A percentile compares a stretch with the other conserved stretches of the same genome.
These are phyloP conservation scores for Dendrocincla tyrannina DNA, from an alignment of 2,797 vertebrate species.

Conservation along the genomic window DNA sequence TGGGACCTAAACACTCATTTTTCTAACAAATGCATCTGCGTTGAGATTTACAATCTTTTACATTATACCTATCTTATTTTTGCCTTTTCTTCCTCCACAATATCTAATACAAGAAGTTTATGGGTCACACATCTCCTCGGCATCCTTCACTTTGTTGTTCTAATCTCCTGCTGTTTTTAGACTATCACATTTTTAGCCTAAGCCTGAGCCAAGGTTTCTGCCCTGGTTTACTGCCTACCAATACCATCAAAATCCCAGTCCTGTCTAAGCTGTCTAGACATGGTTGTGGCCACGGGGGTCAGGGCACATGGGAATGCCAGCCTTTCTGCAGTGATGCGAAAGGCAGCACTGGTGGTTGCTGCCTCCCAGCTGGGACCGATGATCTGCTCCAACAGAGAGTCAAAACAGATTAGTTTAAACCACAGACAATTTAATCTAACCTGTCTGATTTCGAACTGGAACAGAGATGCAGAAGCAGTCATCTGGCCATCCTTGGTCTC, in stretches of 20 bases:
- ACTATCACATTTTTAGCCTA: neutral
- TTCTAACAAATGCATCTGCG: neutral
- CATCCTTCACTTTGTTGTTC: neutral
- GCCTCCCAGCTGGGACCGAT: constrained; percentile 8
- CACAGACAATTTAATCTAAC: constrained; percentile 57
- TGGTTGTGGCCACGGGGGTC: accelerated
- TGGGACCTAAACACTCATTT: neutral
- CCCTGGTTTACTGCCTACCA: neutral
- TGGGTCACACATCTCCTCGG: neutral
- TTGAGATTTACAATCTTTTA: neutral
- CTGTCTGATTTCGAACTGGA: constrained; percentile 36
- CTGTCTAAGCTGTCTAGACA: neutral
- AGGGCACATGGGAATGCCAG: neutral
- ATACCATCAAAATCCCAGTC: neutral
- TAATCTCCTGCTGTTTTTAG: neutral
- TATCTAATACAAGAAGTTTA: neutral
- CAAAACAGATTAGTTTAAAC: constrained; percentile 49
- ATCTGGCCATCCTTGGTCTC: constrained; percentile 29
- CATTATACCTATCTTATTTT: neutral
- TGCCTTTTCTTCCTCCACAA: neutral
- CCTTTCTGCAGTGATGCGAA: neutral
- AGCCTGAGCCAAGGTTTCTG: neutral
- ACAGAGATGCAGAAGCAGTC: constrained; percentile 23
- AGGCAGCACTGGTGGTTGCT: neutral
- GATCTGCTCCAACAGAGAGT: constrained; percentile 48